A percentile compares a stretch with the other conserved stretches of the same genome.
phyloP scores from a whole-genome alignment of 2,113 vertebrate genomes.

The Paralichthys olivaceus region DNA sequence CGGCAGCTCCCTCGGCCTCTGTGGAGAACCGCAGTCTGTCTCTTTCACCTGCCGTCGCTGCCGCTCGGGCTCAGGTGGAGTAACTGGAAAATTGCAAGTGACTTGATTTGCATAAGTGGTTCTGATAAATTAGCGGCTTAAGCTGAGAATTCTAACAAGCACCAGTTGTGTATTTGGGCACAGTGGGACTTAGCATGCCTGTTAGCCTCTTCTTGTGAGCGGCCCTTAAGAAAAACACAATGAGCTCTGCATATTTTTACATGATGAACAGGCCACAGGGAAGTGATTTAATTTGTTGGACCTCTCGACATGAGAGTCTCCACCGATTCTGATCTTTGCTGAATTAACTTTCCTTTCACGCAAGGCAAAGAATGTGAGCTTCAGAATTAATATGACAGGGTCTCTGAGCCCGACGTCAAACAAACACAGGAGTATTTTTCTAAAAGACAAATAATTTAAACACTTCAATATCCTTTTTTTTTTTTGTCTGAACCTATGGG shows the following conservation, averaged over 20 bases:
- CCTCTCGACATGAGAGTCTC: not conserved
- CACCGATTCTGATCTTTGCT: not conserved
- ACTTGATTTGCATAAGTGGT: constrained; percentile 61
- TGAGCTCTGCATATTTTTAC: constrained; percentile 20
- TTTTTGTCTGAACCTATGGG: no score
- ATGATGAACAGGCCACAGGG: constrained; percentile 12
- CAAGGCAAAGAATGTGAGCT: not conserved
- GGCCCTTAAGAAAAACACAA: constrained; percentile 4
- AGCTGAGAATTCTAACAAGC: constrained; percentile 5
- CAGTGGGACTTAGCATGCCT: constrained; percentile 22
- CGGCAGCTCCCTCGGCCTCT: not conserved
- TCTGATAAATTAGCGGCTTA: constrained; percentile 44
- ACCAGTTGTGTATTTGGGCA: constrained; percentile 12
- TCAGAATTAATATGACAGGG: not conserved
- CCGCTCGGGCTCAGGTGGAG: constrained; percentile 42
- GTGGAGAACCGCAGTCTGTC: not conserved
- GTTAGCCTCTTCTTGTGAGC: constrained; percentile 33
- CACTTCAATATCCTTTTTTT: no score
- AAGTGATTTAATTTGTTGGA: constrained; percentile 10
- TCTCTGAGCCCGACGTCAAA: not conserved
- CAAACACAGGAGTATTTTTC: no score
- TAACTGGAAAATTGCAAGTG: constrained; percentile 45
- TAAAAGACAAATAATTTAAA: no score
- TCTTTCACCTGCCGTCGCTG: constrained; percentile 40
- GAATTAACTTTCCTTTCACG: not conserved